Base-by-base conservation (phyloP, 2,888 invertebrate genomes). In the Caenorhabditis sp. region DNA sequence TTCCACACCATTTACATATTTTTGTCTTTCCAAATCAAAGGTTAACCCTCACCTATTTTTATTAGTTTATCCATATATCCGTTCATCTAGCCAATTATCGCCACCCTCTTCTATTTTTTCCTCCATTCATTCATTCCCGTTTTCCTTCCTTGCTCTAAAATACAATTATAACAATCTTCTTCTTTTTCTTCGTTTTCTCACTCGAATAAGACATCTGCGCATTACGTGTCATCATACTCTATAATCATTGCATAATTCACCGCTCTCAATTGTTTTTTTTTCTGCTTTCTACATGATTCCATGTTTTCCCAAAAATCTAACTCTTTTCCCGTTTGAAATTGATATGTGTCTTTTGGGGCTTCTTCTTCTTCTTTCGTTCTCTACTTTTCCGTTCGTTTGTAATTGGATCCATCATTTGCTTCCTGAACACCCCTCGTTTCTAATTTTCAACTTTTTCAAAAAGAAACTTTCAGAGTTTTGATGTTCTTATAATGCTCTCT, bases 101-200 rank as follows among this genome's bases (percentile, higher is more conserved):
- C 62, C 67, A 67, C 66, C 61, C 63, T 67, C 67, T 55, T 66
- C 55, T 60, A 27, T 26, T 26, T 10, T 55, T 27, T n/a, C 21
- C 21, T 53, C 21, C 24, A 26, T 55, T 55, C 55, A 55, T 55
- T 55, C 23, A 17, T 26, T 55, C 26, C 55, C 8, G n/a, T 19
- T 58, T 58, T 58, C 19, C 31, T 31, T n/a, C 24, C 36, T 14
- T 23, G 10, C 55, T 27, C 60, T 60, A 23, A 72, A 72, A 72
- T 72, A 67, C 72, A 72, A 72, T 72, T 72, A 72, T 72, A 72
- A 72, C 72, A 64, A 67, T 72, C 61, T 66, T 63, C 62, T 71
- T 61, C 66, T 54, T 55, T 55, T 58, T 57, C 36, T 57, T 55
- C 49, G 12, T 43, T 26, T 24, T 37, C 6, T 27, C 50, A 43